Evolutionary conservation across 2,797 vertebrate species (phyloP).

Genomic region (Diplodus puntazzo): DNA sequence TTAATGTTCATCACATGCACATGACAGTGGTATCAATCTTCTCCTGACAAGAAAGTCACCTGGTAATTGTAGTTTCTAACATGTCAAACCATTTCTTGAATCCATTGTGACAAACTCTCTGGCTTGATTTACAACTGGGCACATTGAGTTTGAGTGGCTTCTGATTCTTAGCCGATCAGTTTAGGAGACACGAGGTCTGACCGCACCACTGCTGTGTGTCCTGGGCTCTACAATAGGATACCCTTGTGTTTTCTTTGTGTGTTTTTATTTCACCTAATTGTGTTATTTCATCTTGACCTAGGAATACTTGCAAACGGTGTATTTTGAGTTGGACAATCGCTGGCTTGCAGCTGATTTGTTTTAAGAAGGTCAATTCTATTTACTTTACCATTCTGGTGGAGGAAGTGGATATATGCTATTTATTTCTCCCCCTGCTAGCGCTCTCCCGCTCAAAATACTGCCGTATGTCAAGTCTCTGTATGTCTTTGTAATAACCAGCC

Average conservation of each 20-base stretch:
- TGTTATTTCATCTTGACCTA: slow-evolving; percentile 74
- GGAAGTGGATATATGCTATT: slow-evolving; percentile 74
- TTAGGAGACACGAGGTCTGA: slow-evolving; percentile 78
- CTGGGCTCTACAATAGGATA: slow-evolving; percentile 53
- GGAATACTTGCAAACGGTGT: slow-evolving; percentile 46
- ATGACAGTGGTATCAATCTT: neutral
- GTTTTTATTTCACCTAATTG: slow-evolving; percentile 72
- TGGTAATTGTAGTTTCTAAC: slow-evolving; percentile 11
- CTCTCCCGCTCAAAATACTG: slow-evolving; percentile 44
- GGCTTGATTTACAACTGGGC: slow-evolving; percentile 9
- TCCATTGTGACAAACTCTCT: slow-evolving; percentile 3
- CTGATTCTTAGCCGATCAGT: slow-evolving; percentile 56
- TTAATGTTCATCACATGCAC: neutral
- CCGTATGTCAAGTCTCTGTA: slow-evolving; percentile 62
- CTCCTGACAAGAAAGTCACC: neutral
- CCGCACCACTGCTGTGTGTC: slow-evolving; percentile 66
- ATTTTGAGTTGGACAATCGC: slow-evolving; percentile 57
- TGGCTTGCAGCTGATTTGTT: slow-evolving; percentile 68
- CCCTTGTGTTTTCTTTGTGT: slow-evolving; percentile 66
- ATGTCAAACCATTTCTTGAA: neutral
- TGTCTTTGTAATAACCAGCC: slow-evolving; percentile 77
- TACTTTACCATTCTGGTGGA: slow-evolving; percentile 68
- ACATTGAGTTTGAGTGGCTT: slow-evolving; percentile 17
- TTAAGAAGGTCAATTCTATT: slow-evolving; percentile 73
- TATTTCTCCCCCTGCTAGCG: slow-evolving; percentile 58